These are phyloP conservation scores for Hirtodrosophila duncani DNA, from an alignment of 2,888 invertebrate species.

Conservation along the genomic window DNA sequence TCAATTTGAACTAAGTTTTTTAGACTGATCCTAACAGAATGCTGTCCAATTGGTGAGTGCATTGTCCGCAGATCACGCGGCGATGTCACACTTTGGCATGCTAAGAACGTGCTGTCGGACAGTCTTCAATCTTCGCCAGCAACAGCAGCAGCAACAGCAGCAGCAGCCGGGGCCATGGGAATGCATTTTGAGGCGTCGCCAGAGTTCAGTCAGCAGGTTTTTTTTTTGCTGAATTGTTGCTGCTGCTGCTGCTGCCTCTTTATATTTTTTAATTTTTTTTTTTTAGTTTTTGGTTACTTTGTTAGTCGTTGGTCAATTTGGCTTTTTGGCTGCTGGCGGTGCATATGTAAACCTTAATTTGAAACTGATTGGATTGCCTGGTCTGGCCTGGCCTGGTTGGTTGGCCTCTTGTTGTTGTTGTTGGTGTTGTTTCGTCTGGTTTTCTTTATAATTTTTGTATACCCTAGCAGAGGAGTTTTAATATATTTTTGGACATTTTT, in stretches of 20 bases:
- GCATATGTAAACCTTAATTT: conserved; percentile 66
- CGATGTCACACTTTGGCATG: conserved; percentile 64
- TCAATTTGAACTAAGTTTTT: conserved; percentile 49
- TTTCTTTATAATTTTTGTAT: conserved; percentile 27
- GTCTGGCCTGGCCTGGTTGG: no score
- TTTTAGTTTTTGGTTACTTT: conserved; percentile 34
- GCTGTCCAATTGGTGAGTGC: conserved; percentile 38
- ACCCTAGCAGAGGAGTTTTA: no score
- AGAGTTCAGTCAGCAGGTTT: conserved; percentile 54
- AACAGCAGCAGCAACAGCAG: conserved; percentile 3
- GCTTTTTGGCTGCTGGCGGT: conserved; percentile 37
- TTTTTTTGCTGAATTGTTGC: conserved; percentile 21
- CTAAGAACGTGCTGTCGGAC: conserved; percentile 49
- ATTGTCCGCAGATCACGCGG: conserved; percentile 62
- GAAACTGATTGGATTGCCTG: conserved; percentile 66
- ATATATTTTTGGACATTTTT: conserved; percentile 16
- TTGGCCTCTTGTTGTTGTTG: conserved; percentile 36
- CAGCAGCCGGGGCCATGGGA: conserved; percentile 40
- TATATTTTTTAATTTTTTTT: conserved; percentile 8
- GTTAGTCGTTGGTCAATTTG: conserved; percentile 60
- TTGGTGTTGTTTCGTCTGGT: conserved; percentile 12
- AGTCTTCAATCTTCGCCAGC: conserved; percentile 9
- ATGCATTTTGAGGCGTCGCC: conserved; percentile 54
- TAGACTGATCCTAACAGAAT: no score
- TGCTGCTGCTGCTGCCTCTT: not conserved